phyloP scores from a whole-genome alignment of 2,888 invertebrate genomes.

The Choreutis nemorana region DNA sequence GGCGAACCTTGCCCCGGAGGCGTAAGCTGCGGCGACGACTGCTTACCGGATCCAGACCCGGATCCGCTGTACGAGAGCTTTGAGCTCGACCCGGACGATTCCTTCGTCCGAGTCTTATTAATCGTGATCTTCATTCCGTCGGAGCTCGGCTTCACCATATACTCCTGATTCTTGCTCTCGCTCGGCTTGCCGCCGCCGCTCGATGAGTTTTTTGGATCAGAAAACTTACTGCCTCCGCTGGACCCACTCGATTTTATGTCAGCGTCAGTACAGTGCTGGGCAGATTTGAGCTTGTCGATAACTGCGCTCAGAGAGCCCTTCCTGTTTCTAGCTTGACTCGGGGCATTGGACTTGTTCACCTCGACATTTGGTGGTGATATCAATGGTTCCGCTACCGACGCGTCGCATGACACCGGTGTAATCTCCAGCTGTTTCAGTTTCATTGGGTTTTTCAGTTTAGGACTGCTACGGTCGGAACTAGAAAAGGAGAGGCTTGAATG shows the following conservation, averaged over 20 bases:
- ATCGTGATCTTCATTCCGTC: slow-evolving; percentile 93
- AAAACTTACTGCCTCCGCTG: slow-evolving; percentile 43
- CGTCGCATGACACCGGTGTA: slow-evolving; percentile 61
- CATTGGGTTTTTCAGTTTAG: slow-evolving; percentile 72
- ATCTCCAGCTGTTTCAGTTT: slow-evolving; percentile 75
- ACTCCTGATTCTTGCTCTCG: slow-evolving; percentile 77
- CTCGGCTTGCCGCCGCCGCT: slow-evolving; percentile 41
- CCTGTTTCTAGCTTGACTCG: slow-evolving; percentile 70
- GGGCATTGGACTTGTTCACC: slow-evolving; percentile 66
- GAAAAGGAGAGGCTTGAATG: slow-evolving; percentile 58
- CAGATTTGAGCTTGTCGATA: slow-evolving; percentile 85
- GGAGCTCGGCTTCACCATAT: slow-evolving; percentile 88
- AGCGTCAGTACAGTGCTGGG: slow-evolving; percentile 71
- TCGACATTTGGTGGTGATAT: slow-evolving; percentile 65
- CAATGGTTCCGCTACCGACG: slow-evolving; percentile 44
- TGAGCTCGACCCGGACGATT: slow-evolving; percentile 62
- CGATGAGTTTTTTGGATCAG: slow-evolving; percentile 53
- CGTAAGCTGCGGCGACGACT: slow-evolving; percentile 53
- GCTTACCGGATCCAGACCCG: slow-evolving; percentile 53
- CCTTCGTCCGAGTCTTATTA: slow-evolving; percentile 84
- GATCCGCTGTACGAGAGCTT: slow-evolving; percentile 50
- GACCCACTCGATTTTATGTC: slow-evolving; percentile 56
- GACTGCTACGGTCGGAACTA: slow-evolving; percentile 68
- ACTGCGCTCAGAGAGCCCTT: slow-evolving; percentile 84
- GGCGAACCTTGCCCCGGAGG: slow-evolving; percentile 71